Percentiles rank a stretch among this genome's conserved stretches.
phyloP scores from a whole-genome alignment of 2,113 vertebrate genomes.

The Odobenus rosmarus region DNA sequence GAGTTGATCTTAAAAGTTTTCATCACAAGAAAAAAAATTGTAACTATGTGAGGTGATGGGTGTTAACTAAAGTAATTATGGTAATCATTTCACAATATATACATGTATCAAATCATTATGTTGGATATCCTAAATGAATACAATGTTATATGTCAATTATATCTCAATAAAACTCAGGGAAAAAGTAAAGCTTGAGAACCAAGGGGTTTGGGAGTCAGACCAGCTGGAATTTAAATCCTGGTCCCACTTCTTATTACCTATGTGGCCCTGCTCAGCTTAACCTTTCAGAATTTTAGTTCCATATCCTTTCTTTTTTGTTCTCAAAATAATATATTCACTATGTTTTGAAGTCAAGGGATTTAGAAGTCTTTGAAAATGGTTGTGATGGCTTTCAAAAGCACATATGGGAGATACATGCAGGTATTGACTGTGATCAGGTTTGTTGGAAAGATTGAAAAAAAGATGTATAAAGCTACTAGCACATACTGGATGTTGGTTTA shows the following conservation, averaged over 20 bases:
- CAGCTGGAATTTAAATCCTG: background rate
- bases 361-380: conserved; percentile 21
- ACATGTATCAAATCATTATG: background rate
- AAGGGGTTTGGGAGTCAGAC: background rate
- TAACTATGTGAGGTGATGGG: background rate
- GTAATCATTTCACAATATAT: background rate
- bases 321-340: background rate
- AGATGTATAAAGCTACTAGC: background rate
- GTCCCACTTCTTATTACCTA: background rate
- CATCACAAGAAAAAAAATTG: background rate
- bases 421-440: background rate
- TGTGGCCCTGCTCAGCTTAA: background rate
- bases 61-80: background rate
- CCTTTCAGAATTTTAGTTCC: background rate
- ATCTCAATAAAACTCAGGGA: background rate
- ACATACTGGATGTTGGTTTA: background rate
- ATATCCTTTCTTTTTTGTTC: background rate
- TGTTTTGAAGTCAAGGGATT: background rate
- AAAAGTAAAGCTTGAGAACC: background rate
- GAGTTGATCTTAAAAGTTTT: background rate
- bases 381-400: background rate
- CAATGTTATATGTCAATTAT: background rate
- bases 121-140: background rate
- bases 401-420: background rate
- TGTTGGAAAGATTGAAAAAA: background rate